These are phyloP conservation scores for Sternotherus odoratus DNA, from an alignment of 2,797 vertebrate genomes.

Conservation along the genomic window DNA sequence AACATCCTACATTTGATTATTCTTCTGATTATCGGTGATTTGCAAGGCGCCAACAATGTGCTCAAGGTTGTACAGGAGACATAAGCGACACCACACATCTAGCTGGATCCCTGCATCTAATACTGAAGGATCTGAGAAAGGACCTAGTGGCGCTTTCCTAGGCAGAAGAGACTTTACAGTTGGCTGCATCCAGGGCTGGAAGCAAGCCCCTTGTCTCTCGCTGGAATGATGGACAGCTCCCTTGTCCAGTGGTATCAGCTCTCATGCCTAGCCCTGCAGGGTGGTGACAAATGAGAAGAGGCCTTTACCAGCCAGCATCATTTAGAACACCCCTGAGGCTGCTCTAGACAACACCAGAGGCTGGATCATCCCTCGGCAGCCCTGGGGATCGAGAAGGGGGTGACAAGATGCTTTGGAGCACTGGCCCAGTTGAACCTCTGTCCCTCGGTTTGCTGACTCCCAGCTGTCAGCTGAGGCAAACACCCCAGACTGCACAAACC, in stretches of 20 bases:
- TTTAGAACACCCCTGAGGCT: background rate
- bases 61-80: background rate
- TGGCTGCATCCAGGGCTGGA: accelerated
- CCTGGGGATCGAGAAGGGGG: background rate
- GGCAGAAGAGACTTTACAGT: background rate
- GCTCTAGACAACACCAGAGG: background rate
- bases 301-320: background rate
- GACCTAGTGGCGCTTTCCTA: background rate
- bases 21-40: background rate
- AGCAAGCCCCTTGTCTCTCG: background rate
- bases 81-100: background rate
- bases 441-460: background rate
- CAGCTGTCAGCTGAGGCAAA: background rate
- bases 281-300: background rate
- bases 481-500: background rate
- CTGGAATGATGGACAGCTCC: background rate
- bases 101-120: background rate
- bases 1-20: background rate
- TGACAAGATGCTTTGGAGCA: background rate
- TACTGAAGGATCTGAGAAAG: background rate
- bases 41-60: background rate
- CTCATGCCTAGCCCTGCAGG: background rate
- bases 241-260: background rate
- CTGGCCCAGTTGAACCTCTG: background rate
- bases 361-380: too few relatives aligned